Evolutionary conservation across 1,140 invertebrate genomes (phyloP).

Genomic region (Maniola jurtina): DNA sequence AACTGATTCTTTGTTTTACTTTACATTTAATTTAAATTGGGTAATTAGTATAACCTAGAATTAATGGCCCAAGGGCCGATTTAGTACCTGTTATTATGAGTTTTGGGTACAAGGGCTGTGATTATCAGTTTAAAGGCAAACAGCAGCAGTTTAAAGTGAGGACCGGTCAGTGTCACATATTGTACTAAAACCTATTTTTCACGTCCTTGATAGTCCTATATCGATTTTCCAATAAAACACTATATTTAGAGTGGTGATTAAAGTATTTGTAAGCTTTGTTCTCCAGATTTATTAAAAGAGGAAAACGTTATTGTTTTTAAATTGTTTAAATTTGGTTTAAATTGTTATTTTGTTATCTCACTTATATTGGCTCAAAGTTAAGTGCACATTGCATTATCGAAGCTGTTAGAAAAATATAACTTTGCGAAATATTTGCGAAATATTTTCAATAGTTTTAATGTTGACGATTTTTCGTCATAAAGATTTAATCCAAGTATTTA

Average conservation of each 20-base stretch:
- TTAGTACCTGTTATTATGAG: slow-evolving; percentile 12
- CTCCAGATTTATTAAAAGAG: neutral
- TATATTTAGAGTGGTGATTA: neutral
- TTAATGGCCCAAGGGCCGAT: slow-evolving; percentile 32
- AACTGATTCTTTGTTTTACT: slow-evolving; percentile 31
- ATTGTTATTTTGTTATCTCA: neutral
- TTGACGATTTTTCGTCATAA: too few relatives aligned
- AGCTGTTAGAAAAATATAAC: too few relatives aligned
- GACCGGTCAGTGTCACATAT: slow-evolving; percentile 4
- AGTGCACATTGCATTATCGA: too few relatives aligned
- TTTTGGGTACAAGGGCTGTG: slow-evolving; percentile 30
- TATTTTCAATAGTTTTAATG: too few relatives aligned
- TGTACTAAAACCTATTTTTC: slow-evolving; percentile 11
- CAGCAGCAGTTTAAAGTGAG: slow-evolving; percentile 16
- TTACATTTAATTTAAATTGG: slow-evolving; percentile 7
- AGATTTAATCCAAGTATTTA: too few relatives aligned
- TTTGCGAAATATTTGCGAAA: too few relatives aligned
- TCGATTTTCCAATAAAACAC: slow-evolving; percentile 11
- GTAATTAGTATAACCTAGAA: slow-evolving; percentile 25
- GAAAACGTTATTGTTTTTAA: neutral
- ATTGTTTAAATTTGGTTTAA: too few relatives aligned
- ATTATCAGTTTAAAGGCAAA: slow-evolving; percentile 23
- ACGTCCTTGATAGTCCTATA: slow-evolving; percentile 18
- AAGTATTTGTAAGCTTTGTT: neutral
- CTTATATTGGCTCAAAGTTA: too few relatives aligned